Evolutionary conservation across 2,113 vertebrate species (phyloP).

Genomic region (Microcebus tavaratra): DNA sequence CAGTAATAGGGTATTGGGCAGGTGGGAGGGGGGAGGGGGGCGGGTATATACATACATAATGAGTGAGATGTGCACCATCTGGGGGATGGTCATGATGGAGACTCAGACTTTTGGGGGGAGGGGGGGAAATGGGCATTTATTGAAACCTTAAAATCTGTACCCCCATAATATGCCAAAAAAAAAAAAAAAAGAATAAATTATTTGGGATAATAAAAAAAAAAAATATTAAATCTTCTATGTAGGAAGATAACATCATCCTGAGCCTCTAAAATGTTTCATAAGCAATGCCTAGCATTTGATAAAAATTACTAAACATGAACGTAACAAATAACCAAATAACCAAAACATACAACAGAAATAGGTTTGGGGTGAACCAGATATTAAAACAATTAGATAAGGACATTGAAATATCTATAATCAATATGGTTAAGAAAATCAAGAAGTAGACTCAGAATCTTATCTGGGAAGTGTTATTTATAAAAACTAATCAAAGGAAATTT

Average conservation of each 20-base stretch:
- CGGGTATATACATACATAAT: too few species aligned
- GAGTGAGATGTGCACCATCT: too few species aligned
- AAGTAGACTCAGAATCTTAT: background rate
- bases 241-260: background rate
- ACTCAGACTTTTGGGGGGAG: too few species aligned
- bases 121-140: too few species aligned
- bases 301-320: background rate
- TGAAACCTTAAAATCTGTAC: too few species aligned
- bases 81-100: too few species aligned
- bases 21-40: too few species aligned
- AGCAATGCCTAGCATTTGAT: background rate
- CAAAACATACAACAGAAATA: background rate
- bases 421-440: background rate
- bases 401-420: background rate
- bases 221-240: background rate
- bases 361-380: background rate
- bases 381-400: background rate
- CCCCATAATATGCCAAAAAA: too few species aligned
- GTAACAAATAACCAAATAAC: background rate
- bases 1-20: too few species aligned
- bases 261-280: background rate
- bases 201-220: too few species aligned
- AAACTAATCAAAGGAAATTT: background rate
- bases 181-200: too few species aligned
- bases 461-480: background rate